Base-by-base conservation (phyloP, 2,888 invertebrate genomes). In the Quadroppia sp. region DNA sequence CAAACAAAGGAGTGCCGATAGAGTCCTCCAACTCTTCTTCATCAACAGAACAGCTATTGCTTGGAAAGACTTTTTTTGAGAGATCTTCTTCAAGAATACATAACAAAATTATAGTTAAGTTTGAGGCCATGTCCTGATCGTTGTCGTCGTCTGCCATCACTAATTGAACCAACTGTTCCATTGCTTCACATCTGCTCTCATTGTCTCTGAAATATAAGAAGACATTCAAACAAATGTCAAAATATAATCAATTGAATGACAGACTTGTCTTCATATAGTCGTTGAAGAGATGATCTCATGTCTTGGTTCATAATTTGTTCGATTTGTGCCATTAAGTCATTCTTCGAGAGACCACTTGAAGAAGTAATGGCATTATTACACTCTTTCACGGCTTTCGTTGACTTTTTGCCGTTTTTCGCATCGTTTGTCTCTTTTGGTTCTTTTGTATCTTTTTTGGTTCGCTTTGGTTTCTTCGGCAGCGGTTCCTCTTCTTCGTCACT, bases 1-100 rank as follows among this genome's bases (percentile, higher is more conserved):
- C 89, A 83, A 94, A 96, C 78, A 96, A 83, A 74, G 93, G 92
- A 45, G 89, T 87, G 79, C 89, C 89, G 80, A 91, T 88, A 80
- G 90, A 91, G 81, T 90, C 90, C 79, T 88, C 87, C 76, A 91
- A 85, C 11, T 70, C 74, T 42, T 86, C 85, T 48, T 85, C 84
- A 77, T 83, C 84, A 2, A 83, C 78, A 36, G 23, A 40, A 11
- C 15, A 40, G 25, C 25, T 28, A 72, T 83, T 82, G 74, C 82
- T 79, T 30, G 86, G 86, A 76, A 86, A 84, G 40, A 86, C 80
- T 75, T 82, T 83, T 73, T 80, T 80, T 76, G 80, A 81, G 74
- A 86, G 84, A 77, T 87, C 84, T 70, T 84, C 83, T 56, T 83
- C 83, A 30, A 86, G 82, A 73, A 87, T 85, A 77, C 84, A 84